Base-by-base conservation (phyloP, 1,140 invertebrate species). In the Steinernema khuongi region DNA sequence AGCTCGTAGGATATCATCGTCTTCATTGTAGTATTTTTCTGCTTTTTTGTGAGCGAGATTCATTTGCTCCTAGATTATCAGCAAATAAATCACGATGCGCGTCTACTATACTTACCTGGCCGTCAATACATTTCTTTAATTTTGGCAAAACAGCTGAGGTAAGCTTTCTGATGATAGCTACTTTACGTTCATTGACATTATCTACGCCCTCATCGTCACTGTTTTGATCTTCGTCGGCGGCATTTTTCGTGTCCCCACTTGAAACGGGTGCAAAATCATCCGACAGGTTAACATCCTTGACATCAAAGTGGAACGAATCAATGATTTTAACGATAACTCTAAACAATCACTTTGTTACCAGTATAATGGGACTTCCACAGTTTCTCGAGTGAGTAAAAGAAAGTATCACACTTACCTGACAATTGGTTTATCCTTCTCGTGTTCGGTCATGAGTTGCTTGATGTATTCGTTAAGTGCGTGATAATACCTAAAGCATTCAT, bases 301-400 rank as follows among this genome's bases (percentile, higher is more conserved):
- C 86, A 88, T 96, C 92, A 86, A 92, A 97, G 87, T 97, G 94
- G 83, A 97, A 98, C 0, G 91, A 90, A 86, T 96, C 92, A 31
- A 98, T 86, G 70, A 97, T 91, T 0, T 89, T 89, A 0, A 93
- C 90, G 19, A 95, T 87, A 43, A 96, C 89, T 77, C 92, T 90
- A 81, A 79, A 87, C 30, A 41, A 22, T 67, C 19, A 67, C 74
- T 31, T 77, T 29, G 22, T 26, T 7, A 44, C 50, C 1, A 31
- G 30, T 26, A 26, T 29, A 50, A 26, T n/a, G n/a, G n/a, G n/a
- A n/a, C n/a, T n/a, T n/a, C n/a, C n/a, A n/a, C n/a, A n/a, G n/a
- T n/a, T n/a, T n/a, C n/a, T n/a, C n/a, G n/a, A n/a, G n/a, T n/a
- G n/a, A n/a, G n/a, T n/a, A 69, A 31, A 77, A 22, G 70, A 79